A percentile compares a stretch with the other conserved stretches of the same genome.
Conservation (phyloP, 1,140 invertebrate species). For the Drosophila watanabei region DNA sequence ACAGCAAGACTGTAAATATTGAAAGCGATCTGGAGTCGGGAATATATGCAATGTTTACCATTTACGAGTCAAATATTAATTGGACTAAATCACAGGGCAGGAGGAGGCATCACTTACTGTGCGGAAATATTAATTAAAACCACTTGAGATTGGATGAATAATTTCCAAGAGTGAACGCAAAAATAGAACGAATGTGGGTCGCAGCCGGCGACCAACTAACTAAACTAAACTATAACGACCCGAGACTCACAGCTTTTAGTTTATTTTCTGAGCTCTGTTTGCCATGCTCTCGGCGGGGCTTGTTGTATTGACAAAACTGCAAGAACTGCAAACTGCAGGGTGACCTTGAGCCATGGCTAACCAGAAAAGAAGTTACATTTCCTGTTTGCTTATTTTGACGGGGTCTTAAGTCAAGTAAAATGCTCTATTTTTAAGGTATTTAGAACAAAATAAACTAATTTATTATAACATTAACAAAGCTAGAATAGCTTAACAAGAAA, state of each 20-base stretch:
- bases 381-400: not conserved
- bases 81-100: conserved; percentile 52
- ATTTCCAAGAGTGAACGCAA: conserved; percentile 44
- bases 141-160: conserved; percentile 47
- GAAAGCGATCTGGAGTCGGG: conserved; percentile 34
- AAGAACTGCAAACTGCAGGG: conserved; percentile 37
- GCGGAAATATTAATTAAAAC: conserved; percentile 78
- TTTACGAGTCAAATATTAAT: conserved; percentile 44
- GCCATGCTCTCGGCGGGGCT: conserved; percentile 36
- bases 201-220: conserved; percentile 60
- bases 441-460: too few relatives aligned
- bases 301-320: conserved; percentile 81
- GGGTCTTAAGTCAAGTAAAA: not conserved
- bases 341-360: conserved; percentile 70
- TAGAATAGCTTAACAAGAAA: not conserved
- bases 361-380: conserved; percentile 44
- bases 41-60: conserved; percentile 4
- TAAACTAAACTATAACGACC: conserved; percentile 56
- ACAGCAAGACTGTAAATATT: conserved; percentile 20
- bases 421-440: not conserved
- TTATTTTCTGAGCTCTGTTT: conserved; percentile 47
- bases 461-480: not conserved
- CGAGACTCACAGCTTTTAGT: conserved; percentile 16
- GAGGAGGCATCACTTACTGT: conserved; percentile 28
- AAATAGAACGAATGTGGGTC: conserved; percentile 68